A percentile compares a stretch with the other conserved stretches of the same genome.
These are phyloP conservation scores for Leptobrachium leishanense DNA, from an alignment of 2,113 vertebrate genomes.

Conservation along the genomic window DNA sequence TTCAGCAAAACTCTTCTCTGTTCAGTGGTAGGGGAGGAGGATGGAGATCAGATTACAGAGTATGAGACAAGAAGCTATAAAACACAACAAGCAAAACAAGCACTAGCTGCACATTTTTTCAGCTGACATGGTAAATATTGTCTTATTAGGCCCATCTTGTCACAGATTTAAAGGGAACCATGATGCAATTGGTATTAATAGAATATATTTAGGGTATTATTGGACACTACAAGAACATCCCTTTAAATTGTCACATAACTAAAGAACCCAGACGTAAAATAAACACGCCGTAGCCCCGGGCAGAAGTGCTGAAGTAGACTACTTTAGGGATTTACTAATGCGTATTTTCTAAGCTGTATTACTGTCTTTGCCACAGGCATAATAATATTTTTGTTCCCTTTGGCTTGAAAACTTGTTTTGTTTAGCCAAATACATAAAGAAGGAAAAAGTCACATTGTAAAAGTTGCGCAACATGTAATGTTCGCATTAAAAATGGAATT, in stretches of 20 bases:
- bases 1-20: no score
- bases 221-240: no score
- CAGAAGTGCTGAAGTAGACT: slow-evolving; percentile 4
- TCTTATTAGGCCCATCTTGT: no score
- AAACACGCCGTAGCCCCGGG: not conserved
- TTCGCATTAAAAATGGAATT: slow-evolving; percentile 20
- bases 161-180: no score
- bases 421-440: slow-evolving; percentile 5
- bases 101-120: no score
- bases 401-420: slow-evolving; percentile 15
- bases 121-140: no score
- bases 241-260: slow-evolving; percentile 33
- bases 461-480: slow-evolving; percentile 17
- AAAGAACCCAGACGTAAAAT: not conserved
- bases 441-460: slow-evolving; percentile 2
- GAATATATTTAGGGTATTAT: no score
- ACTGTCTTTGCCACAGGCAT: slow-evolving; percentile 25
- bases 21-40: no score
- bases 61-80: no score
- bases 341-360: slow-evolving; percentile 21
- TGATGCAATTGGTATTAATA: no score
- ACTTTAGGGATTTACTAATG: slow-evolving; percentile 28
- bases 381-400: slow-evolving; percentile 34
- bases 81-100: no score
- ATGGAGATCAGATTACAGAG: no score